A percentile compares a stretch with the other conserved stretches of the same genome.
Conservation (phyloP, 1,140 invertebrate species). For the Lasaia peninsularis region DNA sequence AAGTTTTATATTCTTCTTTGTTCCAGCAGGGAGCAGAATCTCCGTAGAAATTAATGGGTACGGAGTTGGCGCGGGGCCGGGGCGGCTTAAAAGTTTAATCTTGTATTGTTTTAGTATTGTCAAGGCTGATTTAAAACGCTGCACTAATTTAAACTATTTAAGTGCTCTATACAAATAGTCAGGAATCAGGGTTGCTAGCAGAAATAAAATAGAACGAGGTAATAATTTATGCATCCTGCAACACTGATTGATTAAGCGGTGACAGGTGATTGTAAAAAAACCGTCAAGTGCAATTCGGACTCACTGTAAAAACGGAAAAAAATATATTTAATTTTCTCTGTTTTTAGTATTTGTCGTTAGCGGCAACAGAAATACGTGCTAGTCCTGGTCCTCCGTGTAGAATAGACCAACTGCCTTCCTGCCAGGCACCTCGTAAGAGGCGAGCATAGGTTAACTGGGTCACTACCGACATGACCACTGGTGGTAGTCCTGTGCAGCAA, state of each 20-base stretch:
- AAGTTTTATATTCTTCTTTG: slow-evolving; percentile 20
- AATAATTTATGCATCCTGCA: neutral
- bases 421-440: too few relatives aligned
- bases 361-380: neutral
- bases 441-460: too few relatives aligned
- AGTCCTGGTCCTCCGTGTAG: too few relatives aligned
- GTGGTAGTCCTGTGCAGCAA: neutral
- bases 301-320: too few relatives aligned
- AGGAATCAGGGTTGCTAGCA: neutral
- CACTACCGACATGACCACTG: too few relatives aligned
- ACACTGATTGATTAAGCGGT: too few relatives aligned
- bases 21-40: slow-evolving; percentile 19
- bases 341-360: too few relatives aligned
- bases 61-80: slow-evolving; percentile 23
- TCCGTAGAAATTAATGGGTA: slow-evolving; percentile 26
- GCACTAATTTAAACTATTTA: neutral
- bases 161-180: neutral
- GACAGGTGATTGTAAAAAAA: too few relatives aligned
- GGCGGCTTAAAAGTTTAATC: slow-evolving; percentile 23
- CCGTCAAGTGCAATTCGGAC: too few relatives aligned
- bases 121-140: slow-evolving; percentile 9
- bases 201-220: neutral
- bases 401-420: too few relatives aligned
- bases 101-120: slow-evolving; percentile 16
- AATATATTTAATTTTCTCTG: too few relatives aligned